These are phyloP conservation scores for Promerops cafer DNA, from an alignment of 2,113 vertebrate genomes.

Conservation along the genomic window DNA sequence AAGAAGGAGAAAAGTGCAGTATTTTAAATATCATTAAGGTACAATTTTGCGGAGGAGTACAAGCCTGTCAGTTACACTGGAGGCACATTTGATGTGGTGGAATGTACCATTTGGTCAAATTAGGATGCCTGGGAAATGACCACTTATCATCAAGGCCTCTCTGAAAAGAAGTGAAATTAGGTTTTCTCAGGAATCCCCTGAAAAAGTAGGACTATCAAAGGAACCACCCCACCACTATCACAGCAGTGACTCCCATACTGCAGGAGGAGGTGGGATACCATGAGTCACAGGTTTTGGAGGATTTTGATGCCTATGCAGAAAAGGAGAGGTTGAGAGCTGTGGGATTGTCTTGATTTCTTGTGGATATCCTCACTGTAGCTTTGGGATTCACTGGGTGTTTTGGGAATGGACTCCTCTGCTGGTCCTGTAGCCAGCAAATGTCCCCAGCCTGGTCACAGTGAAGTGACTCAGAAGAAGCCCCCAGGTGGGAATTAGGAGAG, in stretches of 20 bases:
- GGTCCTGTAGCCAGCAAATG: background rate
- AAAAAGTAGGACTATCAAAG: background rate
- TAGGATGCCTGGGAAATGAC: background rate
- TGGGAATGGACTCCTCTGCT: background rate
- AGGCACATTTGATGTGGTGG: background rate
- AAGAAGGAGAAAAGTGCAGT: background rate
- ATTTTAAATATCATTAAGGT: background rate
- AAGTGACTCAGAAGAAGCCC: background rate
- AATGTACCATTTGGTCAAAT: background rate
- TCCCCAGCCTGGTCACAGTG: background rate
- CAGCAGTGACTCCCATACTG: background rate
- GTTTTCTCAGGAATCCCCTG: background rate
- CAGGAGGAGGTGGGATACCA: background rate
- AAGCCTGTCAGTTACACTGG: background rate
- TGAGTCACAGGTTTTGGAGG: background rate
- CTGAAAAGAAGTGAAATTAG: background rate
- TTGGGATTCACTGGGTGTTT: background rate
- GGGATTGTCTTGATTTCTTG: background rate
- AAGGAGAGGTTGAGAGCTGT: background rate
- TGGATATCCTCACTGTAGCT: background rate
- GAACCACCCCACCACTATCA: accelerated
- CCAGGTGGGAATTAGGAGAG: background rate
- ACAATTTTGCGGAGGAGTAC: background rate
- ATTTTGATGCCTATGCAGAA: background rate
- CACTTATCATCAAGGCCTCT: background rate